phyloP scores from a whole-genome alignment of 2,888 invertebrate genomes.

The Cheilosia variabilis region DNA sequence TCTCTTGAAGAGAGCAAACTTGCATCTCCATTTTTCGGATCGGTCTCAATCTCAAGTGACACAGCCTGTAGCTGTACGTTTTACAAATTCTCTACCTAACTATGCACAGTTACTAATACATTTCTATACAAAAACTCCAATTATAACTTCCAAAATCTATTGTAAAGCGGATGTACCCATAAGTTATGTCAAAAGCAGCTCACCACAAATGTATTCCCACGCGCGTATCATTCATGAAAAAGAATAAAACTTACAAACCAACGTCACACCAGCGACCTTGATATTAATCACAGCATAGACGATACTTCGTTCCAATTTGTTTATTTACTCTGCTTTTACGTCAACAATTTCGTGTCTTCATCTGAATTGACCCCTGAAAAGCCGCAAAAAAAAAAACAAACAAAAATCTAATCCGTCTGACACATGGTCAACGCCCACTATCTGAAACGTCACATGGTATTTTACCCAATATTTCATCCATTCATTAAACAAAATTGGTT shows the following conservation, averaged over 20 bases:
- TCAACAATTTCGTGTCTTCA: background rate
- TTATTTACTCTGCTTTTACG: background rate
- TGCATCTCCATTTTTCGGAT: too few species aligned
- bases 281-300: conserved; percentile 3
- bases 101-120: too few species aligned
- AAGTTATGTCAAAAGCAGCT: background rate
- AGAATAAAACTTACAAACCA: background rate
- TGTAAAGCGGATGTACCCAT: too few species aligned
- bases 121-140: too few species aligned
- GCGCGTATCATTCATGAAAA: too few species aligned
- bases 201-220: background rate
- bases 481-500: background rate
- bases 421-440: conserved; percentile 1
- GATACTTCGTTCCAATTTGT: background rate
- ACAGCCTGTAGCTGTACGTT: too few species aligned
- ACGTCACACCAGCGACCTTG: conserved; percentile 13
- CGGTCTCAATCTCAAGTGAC: too few species aligned
- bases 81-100: too few species aligned
- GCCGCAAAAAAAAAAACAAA: background rate
- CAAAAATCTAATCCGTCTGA: background rate
- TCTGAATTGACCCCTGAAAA: background rate
- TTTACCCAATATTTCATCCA: background rate
- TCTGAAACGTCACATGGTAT: background rate
- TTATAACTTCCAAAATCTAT: too few species aligned
- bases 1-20: too few species aligned